Conservation (phyloP, 2,113 vertebrate genomes). For the Gila orcuttii region DNA sequence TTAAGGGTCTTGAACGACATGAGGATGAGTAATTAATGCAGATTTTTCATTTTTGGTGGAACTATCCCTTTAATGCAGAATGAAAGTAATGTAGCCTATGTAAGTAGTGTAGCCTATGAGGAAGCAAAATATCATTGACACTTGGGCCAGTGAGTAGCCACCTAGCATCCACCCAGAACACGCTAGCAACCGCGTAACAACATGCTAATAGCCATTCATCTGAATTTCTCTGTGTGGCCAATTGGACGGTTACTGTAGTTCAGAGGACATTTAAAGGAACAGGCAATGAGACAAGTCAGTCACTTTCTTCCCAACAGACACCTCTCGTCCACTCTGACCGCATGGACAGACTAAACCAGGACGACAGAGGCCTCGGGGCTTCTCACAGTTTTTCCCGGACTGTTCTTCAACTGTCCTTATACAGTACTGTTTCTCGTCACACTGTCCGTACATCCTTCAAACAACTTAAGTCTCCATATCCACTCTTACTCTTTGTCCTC, state of each 20-base stretch:
- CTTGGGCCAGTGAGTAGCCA: no score
- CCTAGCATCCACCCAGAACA: no score
- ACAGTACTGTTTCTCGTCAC: not conserved
- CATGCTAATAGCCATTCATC: not conserved
- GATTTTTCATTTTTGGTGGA: no score
- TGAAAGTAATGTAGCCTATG: no score
- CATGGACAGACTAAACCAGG: constrained; percentile 66
- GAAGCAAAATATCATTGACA: no score
- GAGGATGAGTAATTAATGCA: no score
- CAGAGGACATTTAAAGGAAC: constrained; percentile 49
- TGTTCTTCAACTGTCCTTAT: not conserved
- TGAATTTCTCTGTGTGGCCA: not conserved
- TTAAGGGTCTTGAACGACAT: no score
- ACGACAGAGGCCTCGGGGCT: constrained; percentile 69
- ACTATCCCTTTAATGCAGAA: no score
- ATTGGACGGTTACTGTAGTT: constrained; percentile 14
- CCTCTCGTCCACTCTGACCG: constrained; percentile 58
- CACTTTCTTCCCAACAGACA: constrained; percentile 58
- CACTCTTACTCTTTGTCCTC: not conserved
- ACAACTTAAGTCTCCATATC: not conserved
- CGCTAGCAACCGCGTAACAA: no score
- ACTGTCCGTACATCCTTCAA: not conserved
- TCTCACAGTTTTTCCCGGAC: not conserved
- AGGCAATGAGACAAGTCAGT: constrained; percentile 61
- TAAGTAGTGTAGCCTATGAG: no score